Evolutionary conservation across 2,797 vertebrate genomes (phyloP), one percentile per base, ranked within the genome.

Genomic region (Rhinoraja longicauda): DNA sequence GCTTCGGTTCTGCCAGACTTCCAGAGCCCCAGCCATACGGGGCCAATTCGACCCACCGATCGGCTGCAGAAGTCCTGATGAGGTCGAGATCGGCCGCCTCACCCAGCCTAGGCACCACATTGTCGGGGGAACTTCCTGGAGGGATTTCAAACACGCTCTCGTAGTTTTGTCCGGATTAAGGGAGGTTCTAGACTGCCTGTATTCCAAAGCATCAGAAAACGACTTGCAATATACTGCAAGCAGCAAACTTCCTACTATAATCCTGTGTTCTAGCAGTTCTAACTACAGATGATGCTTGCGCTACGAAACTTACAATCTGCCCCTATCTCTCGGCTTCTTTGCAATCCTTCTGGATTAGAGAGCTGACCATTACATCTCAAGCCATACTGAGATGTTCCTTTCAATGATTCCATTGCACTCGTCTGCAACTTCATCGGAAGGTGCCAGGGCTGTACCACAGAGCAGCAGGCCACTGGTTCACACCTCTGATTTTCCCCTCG

Each of bases 351-450:
- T 57, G 39, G 29, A 90, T 53, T 75, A 57, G 39, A 53, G 21
- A 45, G n/a, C 17, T 67, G 62, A 84, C 62, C 62, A 19, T 7
- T 13, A 10, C 82, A 7, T 62, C 82, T 29, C 24, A 29, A n/a
- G 90, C 72, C 90, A 73, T 19, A 73, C 67, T 75, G 70, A 92
- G 70, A 73, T 15, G 39, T 57, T 92, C 36, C 39, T 19, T 73
- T 39, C 45, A 13, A 92, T 70, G 72, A 53, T 72, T 36, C 90
- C 70, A 75, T 26, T 1, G 26, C 21, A 72, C 45, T 92, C 70
- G 72, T 26, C 90, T 75, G 90, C 72, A 75, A 73, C 90, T 92
- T 57, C 26, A 92, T 45, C 39, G 29, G 72, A n/a, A n/a, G 90
- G 39, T 72, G 62, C 88, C 84, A 88, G 84, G 7, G 88, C 2